Evolutionary conservation across 2,888 invertebrate species (phyloP).

Genomic region (Oxyteleia sp.): DNA sequence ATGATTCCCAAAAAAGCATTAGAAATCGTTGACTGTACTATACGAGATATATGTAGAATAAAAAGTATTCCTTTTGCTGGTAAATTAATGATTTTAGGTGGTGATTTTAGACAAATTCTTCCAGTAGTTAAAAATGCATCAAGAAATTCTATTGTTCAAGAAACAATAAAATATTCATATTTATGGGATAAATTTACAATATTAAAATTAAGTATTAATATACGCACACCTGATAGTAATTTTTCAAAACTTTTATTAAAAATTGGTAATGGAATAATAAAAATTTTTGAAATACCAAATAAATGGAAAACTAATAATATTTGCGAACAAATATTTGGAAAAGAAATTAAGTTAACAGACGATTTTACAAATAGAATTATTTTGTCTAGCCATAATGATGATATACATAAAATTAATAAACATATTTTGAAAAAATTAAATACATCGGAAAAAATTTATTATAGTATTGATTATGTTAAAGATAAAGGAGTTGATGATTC

Average conservation of each 20-base stretch:
- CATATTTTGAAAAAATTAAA: neutral
- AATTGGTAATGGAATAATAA: conserved; percentile 7
- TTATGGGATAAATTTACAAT: conserved; percentile 20
- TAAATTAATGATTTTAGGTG: conserved; percentile 9
- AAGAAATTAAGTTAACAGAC: neutral
- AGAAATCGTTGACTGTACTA: conserved; percentile 12
- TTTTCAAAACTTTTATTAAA: conserved; percentile 5
- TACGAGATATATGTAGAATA: conserved; percentile 19
- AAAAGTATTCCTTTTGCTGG: conserved; percentile 5
- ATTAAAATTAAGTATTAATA: conserved; percentile 9
- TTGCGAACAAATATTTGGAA: conserved; percentile 10
- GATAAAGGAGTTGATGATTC: neutral
- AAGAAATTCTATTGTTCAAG: neutral
- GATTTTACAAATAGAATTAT: neutral
- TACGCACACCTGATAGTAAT: neutral
- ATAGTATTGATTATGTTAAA: neutral
- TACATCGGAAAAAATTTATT: neutral
- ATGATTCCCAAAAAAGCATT: conserved; percentile 28
- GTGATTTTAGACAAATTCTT: conserved; percentile 26
- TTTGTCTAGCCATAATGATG: neutral
- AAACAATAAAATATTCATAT: conserved; percentile 13
- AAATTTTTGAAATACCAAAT: conserved; percentile 11
- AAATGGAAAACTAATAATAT: conserved; percentile 3
- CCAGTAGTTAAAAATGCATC: conserved; percentile 18
- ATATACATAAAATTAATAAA: neutral